Percentiles rank a stretch among this genome's conserved stretches.
Evolutionary conservation across 2,888 invertebrate species (phyloP).

Genomic region (Heliconius erato): DNA sequence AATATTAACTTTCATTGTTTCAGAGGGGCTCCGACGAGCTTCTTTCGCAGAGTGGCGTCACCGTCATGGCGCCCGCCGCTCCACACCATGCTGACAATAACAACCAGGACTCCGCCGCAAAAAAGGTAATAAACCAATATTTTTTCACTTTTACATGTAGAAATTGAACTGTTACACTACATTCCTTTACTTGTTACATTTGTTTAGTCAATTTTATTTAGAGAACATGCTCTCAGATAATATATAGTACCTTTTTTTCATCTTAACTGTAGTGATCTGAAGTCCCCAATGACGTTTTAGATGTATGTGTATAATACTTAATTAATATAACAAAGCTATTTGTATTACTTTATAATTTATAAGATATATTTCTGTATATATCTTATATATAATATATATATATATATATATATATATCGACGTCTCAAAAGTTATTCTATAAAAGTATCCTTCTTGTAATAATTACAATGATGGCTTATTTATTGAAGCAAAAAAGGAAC

Average conservation of each 20-base stretch:
- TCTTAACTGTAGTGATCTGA: background rate
- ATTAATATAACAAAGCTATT: background rate
- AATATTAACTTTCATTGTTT: conserved; percentile 60
- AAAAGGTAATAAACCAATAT: conserved; percentile 90
- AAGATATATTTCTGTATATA: background rate
- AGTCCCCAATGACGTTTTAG: background rate
- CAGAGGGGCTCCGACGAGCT: conserved; percentile 99
- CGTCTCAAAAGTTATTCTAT: conserved; percentile 49
- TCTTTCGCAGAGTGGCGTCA: conserved; percentile 97
- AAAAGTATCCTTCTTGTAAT: conserved; percentile 62
- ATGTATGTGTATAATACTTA: background rate
- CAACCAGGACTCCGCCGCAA: conserved; percentile 96
- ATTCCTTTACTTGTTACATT: too few relatives aligned
- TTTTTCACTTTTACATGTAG: background rate
- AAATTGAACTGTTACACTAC: background rate
- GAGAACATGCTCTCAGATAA: background rate
- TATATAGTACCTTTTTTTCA: background rate
- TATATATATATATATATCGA: background rate
- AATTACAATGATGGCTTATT: conserved; percentile 65
- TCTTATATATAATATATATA: background rate
- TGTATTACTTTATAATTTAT: background rate
- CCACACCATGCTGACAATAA: conserved; percentile 96
- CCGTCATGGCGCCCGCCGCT: conserved; percentile 96
- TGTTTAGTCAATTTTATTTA: background rate
- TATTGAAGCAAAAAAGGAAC: conserved; percentile 79